These are phyloP conservation scores for Miltochrista miniata DNA, from an alignment of 2,888 invertebrate genomes.

Conservation along the genomic window DNA sequence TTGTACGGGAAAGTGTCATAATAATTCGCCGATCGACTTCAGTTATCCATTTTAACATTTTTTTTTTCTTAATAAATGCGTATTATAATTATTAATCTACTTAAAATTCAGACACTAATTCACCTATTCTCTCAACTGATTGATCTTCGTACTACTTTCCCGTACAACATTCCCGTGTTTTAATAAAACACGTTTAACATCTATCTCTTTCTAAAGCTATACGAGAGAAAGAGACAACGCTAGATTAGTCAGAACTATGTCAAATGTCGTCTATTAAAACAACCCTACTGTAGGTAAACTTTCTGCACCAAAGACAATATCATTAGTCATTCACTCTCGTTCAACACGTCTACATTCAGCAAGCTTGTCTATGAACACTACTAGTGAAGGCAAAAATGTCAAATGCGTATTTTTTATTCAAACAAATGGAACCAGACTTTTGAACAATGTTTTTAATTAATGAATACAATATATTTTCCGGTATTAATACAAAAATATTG, in stretches of 20 bases:
- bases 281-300: background rate
- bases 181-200: too few relatives aligned
- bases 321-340: background rate
- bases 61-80: background rate
- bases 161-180: constrained; percentile 25
- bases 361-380: constrained; percentile 23
- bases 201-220: too few relatives aligned
- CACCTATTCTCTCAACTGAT: background rate
- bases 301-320: constrained; percentile 9
- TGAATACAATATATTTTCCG: too few relatives aligned
- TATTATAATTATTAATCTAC: too few relatives aligned
- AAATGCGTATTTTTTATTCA: constrained; percentile 17
- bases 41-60: background rate
- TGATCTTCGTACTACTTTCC: constrained; percentile 8
- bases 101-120: background rate
- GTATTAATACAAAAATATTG: too few relatives aligned
- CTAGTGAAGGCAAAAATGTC: constrained; percentile 14
- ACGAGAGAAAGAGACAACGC: too few relatives aligned
- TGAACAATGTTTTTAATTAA: too few relatives aligned
- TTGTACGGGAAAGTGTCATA: background rate
- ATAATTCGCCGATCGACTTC: too few relatives aligned
- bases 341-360: constrained; percentile 13
- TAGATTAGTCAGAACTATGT: background rate
- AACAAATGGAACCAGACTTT: constrained; percentile 21
- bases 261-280: too few relatives aligned